These are phyloP conservation scores for Drosophila varians DNA, from an alignment of 1,140 invertebrate genomes.

Conservation along the genomic window DNA sequence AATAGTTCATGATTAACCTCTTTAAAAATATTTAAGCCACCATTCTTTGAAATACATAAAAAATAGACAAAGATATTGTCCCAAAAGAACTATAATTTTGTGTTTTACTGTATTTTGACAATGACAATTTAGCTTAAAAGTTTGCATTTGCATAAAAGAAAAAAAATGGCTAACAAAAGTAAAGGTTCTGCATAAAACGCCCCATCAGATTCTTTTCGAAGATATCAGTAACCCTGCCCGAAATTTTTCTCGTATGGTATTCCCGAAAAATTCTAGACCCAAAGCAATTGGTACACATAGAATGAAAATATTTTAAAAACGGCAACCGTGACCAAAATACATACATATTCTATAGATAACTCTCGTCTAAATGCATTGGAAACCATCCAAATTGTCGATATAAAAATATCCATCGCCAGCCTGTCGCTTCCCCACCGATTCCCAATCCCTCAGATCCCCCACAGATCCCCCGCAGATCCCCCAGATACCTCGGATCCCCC, in stretches of 20 bases:
- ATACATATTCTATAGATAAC: conserved; percentile 78
- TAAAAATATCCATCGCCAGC: conserved; percentile 80
- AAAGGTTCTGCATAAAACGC: not conserved
- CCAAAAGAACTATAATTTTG: not conserved
- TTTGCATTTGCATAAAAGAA: not conserved
- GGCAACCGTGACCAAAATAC: conserved; percentile 80
- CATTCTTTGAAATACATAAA: not conserved
- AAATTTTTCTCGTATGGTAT: conserved; percentile 22
- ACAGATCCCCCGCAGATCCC: not conserved
- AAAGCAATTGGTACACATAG: conserved; percentile 60
- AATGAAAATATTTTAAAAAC: conserved; percentile 69
- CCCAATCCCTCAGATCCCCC: conserved; percentile 2
- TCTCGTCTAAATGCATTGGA: conserved; percentile 82
- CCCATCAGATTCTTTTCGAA: conserved; percentile 7
- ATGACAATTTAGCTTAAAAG: not conserved
- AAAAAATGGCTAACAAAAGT: not conserved
- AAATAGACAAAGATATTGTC: not conserved
- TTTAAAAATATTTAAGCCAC: too few species aligned
- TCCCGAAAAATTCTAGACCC: conserved; percentile 27
- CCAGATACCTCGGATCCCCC: conserved; percentile 4
- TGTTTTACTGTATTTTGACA: not conserved
- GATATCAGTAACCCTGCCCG: conserved; percentile 38
- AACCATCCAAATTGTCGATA: conserved; percentile 79
- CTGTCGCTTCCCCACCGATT: conserved; percentile 20
- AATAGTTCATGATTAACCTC: too few species aligned